Conservation (phyloP, 2,888 invertebrate genomes). For the Eilema griseolum region DNA sequence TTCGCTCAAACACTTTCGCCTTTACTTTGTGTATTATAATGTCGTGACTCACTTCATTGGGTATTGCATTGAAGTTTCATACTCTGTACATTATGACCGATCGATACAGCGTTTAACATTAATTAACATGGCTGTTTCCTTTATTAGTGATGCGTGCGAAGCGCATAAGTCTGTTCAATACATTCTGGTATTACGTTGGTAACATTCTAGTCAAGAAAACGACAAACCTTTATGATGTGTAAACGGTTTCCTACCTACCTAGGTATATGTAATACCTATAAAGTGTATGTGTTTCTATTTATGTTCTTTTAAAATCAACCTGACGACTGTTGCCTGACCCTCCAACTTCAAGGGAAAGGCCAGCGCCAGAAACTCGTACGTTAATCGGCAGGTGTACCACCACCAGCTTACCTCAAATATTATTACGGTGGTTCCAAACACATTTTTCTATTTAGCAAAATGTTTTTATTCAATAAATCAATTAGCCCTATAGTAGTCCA, state of each 20-base stretch:
- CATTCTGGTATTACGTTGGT: conserved; percentile 11
- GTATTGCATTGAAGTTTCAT: conserved; percentile 38
- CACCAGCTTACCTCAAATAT: no score
- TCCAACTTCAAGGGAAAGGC: no score
- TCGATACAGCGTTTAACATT: conserved; percentile 35
- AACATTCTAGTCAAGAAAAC: conserved; percentile 28
- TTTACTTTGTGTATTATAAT: conserved; percentile 65
- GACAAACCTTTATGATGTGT: conserved; percentile 5
- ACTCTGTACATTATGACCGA: conserved; percentile 24
- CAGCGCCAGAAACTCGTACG: no score
- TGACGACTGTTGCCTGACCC: neutral
- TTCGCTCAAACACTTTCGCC: conserved; percentile 80
- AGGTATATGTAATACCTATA: neutral
- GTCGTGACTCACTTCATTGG: conserved; percentile 68
- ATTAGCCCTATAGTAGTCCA: no score
- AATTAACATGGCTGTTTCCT: conserved; percentile 35
- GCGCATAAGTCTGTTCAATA: neutral
- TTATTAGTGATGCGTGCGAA: conserved; percentile 20
- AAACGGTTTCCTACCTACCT: neutral
- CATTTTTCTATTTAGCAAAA: neutral
- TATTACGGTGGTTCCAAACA: neutral
- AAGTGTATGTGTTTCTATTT: no score
- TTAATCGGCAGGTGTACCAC: neutral
- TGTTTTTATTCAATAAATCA: no score
- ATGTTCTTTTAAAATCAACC: no score